Conservation (phyloP, 2,888 invertebrate genomes). For the Dynastes tityus region DNA sequence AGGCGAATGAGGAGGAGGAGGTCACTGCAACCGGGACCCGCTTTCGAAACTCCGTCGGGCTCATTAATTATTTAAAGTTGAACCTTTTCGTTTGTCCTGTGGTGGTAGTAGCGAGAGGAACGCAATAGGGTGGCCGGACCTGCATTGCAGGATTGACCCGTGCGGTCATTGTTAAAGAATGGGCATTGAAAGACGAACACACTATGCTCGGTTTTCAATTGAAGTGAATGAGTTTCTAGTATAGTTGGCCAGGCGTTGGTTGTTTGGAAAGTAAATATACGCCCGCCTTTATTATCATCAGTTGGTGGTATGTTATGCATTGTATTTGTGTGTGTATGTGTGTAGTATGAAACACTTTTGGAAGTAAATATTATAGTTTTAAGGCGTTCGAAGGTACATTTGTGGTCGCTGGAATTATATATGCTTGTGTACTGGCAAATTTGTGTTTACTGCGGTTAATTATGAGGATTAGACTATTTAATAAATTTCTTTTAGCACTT, state of each 20-base stretch:
- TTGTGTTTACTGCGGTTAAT: too few species aligned
- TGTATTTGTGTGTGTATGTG: not conserved
- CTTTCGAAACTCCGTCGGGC: constrained; percentile 12
- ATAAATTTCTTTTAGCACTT: too few species aligned
- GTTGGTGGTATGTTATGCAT: not conserved
- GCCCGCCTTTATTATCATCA: not conserved
- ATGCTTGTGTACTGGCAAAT: too few species aligned
- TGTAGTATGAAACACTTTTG: constrained; percentile 15
- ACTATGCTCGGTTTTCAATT: constrained; percentile 27
- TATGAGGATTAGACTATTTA: too few species aligned
- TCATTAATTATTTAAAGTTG: constrained; percentile 34
- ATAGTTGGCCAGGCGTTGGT: constrained; percentile 21
- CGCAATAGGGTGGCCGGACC: constrained; percentile 18
- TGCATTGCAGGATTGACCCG: constrained; percentile 48
- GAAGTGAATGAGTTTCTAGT: constrained; percentile 24
- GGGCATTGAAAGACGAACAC: constrained; percentile 47
- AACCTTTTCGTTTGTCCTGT: constrained; percentile 18
- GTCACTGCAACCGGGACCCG: not conserved
- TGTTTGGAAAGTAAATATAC: constrained; percentile 34
- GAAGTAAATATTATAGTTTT: constrained; percentile 26
- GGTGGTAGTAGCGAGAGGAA: constrained; percentile 5
- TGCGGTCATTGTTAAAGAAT: constrained; percentile 48
- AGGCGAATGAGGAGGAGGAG: not conserved
- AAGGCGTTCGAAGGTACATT: not conserved
- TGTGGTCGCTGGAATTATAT: too few species aligned